These are phyloP conservation scores for Listrodromus nycthemerus DNA, from an alignment of 2,888 invertebrate genomes.

Conservation along the genomic window DNA sequence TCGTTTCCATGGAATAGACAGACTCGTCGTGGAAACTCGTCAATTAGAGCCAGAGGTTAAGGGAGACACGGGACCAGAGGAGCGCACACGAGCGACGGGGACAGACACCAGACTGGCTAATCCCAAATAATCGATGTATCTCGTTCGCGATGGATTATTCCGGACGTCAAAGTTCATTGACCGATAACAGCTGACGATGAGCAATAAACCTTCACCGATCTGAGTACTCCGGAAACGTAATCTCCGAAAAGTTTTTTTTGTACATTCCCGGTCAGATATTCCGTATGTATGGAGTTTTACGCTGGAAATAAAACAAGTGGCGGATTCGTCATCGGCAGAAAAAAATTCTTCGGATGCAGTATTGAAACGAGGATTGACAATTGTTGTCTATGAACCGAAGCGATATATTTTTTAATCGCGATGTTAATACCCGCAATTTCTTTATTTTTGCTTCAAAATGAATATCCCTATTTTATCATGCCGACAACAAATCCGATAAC, in stretches of 20 bases:
- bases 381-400: neutral
- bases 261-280: neutral
- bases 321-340: neutral
- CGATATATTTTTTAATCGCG: neutral
- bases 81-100: constrained; percentile 1
- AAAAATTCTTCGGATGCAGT: neutral
- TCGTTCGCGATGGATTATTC: neutral
- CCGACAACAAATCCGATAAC: neutral
- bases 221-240: neutral
- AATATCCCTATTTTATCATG: neutral
- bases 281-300: neutral
- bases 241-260: neutral
- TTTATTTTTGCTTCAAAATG: neutral
- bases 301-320: neutral
- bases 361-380: neutral
- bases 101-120: neutral
- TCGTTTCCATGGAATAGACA: neutral
- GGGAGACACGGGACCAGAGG: constrained; percentile 32
- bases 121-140: constrained; percentile 3
- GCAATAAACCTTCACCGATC: neutral
- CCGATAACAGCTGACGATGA: neutral
- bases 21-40: constrained; percentile 3
- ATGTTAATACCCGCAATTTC: neutral
- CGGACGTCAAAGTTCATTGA: neutral
- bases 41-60: constrained; percentile 9